Evolutionary conservation across 92 coral and sea anemone species (phyloP).

Genomic region (Bergia puertoricense): DNA sequence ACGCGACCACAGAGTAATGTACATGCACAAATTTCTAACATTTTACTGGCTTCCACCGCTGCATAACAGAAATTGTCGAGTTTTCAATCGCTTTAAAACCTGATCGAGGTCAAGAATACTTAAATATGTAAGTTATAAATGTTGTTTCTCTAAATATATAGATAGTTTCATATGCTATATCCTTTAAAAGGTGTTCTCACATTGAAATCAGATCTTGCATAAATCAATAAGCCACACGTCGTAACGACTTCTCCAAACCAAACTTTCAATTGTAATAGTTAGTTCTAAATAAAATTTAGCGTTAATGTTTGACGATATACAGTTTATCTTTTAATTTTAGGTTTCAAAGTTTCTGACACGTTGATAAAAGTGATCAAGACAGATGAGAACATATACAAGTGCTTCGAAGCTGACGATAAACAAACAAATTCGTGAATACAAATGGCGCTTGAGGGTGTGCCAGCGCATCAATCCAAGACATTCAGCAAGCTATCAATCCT

Average conservation of each 20-base stretch:
- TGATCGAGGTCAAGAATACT: background rate
- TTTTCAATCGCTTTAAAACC: background rate
- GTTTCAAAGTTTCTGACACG: background rate
- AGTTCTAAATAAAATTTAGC: background rate
- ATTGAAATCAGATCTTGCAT: slow-evolving; percentile 26
- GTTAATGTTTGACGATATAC: background rate
- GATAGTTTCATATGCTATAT: background rate
- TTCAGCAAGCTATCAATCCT: background rate
- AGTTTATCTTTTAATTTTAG: background rate
- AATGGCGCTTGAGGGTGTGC: slow-evolving; percentile 48
- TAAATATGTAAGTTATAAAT: no score
- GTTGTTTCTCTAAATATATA: background rate
- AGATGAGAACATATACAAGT: background rate
- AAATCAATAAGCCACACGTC: slow-evolving; percentile 24
- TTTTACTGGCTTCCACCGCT: background rate
- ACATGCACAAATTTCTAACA: background rate
- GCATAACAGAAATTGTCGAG: background rate
- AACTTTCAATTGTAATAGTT: background rate
- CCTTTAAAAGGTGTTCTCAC: background rate
- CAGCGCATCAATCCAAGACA: slow-evolving; percentile 4
- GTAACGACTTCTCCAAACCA: slow-evolving; percentile 20
- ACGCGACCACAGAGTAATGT: background rate
- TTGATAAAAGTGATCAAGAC: background rate
- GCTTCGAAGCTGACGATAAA: slow-evolving; percentile 33
- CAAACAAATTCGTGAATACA: slow-evolving; percentile 33